phyloP scores from a whole-genome alignment of 2,888 invertebrate species.

The Plebejus argus region DNA sequence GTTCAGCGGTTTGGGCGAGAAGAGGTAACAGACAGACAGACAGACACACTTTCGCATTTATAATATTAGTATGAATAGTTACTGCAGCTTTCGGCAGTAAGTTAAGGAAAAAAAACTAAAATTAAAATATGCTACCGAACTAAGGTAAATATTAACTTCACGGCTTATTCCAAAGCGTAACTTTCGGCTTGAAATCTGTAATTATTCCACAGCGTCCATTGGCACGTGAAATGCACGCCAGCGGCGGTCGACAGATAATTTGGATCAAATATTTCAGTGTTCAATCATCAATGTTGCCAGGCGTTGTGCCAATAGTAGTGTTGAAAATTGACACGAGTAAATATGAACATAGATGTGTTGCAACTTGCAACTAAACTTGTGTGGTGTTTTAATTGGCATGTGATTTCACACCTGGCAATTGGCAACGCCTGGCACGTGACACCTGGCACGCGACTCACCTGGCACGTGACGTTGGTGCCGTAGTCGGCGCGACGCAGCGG shows the following conservation, averaged over 20 bases:
- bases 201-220: not conserved
- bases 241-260: not conserved
- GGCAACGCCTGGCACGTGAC: not conserved
- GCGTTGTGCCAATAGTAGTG: not conserved
- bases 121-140: too few relatives aligned
- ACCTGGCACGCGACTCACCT: slow-evolving; percentile 51
- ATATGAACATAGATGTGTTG: not conserved
- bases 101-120: too few relatives aligned
- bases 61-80: too few relatives aligned
- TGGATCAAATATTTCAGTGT: not conserved
- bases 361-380: not conserved
- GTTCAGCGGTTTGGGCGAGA: too few relatives aligned
- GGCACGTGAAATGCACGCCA: not conserved
- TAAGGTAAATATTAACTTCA: too few relatives aligned
- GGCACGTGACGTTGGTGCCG: slow-evolving; percentile 66
- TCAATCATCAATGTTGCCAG: not conserved
- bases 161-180: not conserved
- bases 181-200: not conserved
- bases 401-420: not conserved
- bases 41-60: too few relatives aligned
- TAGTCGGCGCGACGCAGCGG: slow-evolving; percentile 61
- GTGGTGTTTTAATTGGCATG: not conserved
- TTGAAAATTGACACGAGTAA: not conserved
- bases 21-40: too few relatives aligned
- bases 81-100: too few relatives aligned